phyloP scores from a whole-genome alignment of 2,888 invertebrate genomes.

The Phengaris arion region DNA sequence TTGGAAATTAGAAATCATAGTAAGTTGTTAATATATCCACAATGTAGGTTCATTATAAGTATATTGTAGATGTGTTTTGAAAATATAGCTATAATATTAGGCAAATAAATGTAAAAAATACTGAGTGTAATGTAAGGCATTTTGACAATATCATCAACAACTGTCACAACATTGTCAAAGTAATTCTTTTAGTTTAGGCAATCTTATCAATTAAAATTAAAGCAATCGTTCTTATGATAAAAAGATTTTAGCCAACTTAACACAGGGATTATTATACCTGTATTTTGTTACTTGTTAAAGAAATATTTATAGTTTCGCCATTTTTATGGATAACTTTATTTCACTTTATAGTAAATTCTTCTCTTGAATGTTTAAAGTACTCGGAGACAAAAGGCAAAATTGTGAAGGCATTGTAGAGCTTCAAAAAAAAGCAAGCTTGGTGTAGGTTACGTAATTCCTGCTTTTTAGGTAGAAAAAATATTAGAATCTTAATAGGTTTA shows the following conservation, averaged over 20 bases:
- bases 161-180: not conserved
- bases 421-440: not conserved
- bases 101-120: no score
- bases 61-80: no score
- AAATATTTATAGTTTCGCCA: not conserved
- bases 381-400: no score
- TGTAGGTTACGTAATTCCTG: not conserved
- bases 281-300: slow-evolving; percentile 9
- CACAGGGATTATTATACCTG: slow-evolving; percentile 22
- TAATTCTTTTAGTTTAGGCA: not conserved
- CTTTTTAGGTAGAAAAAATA: not conserved
- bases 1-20: not conserved
- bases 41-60: no score
- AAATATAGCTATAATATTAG: no score
- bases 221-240: slow-evolving; percentile 24
- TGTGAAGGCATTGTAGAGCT: no score
- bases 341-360: not conserved
- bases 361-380: no score
- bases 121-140: no score
- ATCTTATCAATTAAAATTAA: not conserved
- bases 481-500: not conserved
- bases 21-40: not conserved
- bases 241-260: slow-evolving; percentile 26
- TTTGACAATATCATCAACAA: not conserved
- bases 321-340: not conserved